These are phyloP conservation scores for Rhinopomastus cyanomelas DNA, from an alignment of 2,113 vertebrate genomes.

Conservation along the genomic window DNA sequence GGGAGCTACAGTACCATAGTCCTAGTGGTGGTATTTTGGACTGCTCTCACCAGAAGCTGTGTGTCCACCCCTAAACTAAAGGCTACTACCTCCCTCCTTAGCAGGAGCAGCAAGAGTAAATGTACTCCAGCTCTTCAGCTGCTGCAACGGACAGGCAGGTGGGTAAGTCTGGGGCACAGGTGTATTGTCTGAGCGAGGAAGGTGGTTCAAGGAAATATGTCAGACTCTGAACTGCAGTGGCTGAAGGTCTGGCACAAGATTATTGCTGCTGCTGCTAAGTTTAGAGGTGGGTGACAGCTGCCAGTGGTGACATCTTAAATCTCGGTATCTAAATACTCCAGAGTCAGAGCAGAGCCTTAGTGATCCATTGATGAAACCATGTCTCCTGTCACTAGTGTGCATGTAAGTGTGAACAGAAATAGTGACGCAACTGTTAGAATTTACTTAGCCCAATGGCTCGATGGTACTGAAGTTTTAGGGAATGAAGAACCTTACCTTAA, in stretches of 20 bases:
- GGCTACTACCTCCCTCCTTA: not conserved
- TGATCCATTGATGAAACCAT: not conserved
- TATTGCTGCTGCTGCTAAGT: conserved; percentile 47
- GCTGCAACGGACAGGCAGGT: not conserved
- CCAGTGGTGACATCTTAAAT: conserved; percentile 42
- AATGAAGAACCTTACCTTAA: not conserved
- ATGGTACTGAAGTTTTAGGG: not conserved
- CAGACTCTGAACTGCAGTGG: conserved; percentile 9
- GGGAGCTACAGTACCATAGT: not conserved
- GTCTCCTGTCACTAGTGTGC: not conserved
- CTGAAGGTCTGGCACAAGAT: conserved; percentile 34
- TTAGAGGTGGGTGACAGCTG: conserved; percentile 57
- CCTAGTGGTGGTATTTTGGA: fast-evolving
- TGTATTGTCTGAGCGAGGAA: not conserved
- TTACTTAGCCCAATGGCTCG: not conserved
- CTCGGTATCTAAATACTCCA: conserved; percentile 11
- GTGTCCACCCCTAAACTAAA: not conserved
- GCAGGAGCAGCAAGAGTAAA: not conserved
- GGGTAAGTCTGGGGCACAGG: not conserved
- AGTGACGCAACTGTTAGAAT: not conserved
- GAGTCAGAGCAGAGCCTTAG: not conserved
- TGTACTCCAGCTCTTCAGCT: not conserved
- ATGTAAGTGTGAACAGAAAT: not conserved
- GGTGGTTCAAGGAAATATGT: conserved; percentile 50
- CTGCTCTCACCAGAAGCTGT: not conserved